Evolutionary conservation across 92 coral and sea anemone genomes (phyloP).

Genomic region (Epizoanthus rinbou): DNA sequence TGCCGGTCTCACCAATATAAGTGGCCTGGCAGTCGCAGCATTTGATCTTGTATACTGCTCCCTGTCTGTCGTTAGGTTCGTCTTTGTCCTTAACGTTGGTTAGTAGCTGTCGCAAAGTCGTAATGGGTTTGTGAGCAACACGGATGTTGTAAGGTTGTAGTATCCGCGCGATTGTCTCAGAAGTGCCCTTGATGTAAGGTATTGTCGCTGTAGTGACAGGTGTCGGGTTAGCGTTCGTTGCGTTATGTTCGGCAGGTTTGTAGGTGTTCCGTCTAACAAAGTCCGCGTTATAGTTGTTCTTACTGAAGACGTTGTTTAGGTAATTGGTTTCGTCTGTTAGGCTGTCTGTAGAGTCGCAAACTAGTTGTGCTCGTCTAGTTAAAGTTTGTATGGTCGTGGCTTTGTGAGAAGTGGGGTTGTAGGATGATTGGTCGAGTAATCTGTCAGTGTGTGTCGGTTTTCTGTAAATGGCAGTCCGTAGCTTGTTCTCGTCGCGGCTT

Average conservation of each 20-base stretch:
- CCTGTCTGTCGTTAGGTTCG: slow-evolving; percentile 26
- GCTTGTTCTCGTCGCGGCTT: not conserved
- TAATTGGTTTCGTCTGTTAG: not conserved
- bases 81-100: slow-evolving; percentile 29
- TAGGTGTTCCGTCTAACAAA: slow-evolving; percentile 9
- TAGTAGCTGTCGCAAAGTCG: slow-evolving; percentile 17
- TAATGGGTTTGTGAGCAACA: slow-evolving; percentile 20
- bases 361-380: not conserved
- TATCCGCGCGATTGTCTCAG: not conserved
- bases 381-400: not conserved
- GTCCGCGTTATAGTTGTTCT: not conserved
- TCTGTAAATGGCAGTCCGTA: not conserved
- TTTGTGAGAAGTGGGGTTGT: too few species aligned
- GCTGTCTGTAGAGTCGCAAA: not conserved
- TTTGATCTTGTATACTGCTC: not conserved
- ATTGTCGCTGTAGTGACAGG: not conserved
- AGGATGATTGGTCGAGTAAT: not conserved
- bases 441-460: not conserved
- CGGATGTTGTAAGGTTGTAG: slow-evolving; percentile 9
- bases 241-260: not conserved
- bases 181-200: not conserved
- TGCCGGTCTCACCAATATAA: slow-evolving; percentile 44
- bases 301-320: not conserved
- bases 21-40: slow-evolving; percentile 28
- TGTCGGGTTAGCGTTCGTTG: not conserved